Conservation (phyloP, 2,888 invertebrate genomes). For the Steinernema hermaphroditum region DNA sequence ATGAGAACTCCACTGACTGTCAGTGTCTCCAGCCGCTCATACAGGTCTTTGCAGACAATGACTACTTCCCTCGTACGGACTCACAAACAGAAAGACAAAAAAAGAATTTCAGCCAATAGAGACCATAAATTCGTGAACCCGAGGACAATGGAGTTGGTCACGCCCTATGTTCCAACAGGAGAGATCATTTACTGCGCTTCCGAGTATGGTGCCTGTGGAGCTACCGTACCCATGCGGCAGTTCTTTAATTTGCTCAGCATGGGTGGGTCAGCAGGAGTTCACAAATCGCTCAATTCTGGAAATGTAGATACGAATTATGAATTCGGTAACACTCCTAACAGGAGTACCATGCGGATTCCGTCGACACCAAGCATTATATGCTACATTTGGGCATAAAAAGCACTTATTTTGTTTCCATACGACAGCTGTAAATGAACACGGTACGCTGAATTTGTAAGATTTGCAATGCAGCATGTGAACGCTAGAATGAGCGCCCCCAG, state of each 20-base stretch:
- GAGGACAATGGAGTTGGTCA: background rate
- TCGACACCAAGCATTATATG: slow-evolving; percentile 32
- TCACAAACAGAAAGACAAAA: background rate
- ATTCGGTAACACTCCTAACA: background rate
- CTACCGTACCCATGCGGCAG: slow-evolving; percentile 49
- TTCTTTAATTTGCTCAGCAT: slow-evolving; percentile 47
- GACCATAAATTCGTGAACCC: slow-evolving; percentile 47
- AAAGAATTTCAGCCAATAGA: slow-evolving; percentile 41
- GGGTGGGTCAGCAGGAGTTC: background rate
- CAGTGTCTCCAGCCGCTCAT: slow-evolving; percentile 44
- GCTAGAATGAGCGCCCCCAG: too few species aligned
- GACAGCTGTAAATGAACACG: too few species aligned
- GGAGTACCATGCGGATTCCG: background rate
- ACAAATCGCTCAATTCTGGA: background rate
- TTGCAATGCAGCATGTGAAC: too few species aligned
- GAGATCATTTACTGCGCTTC: slow-evolving; percentile 49
- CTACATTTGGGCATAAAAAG: slow-evolving; percentile 34
- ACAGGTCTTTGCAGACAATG: slow-evolving; percentile 46
- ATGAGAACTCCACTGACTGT: slow-evolving; percentile 43
- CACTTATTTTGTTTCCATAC: too few species aligned
- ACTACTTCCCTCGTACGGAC: background rate
- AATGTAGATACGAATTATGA: background rate
- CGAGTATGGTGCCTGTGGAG: slow-evolving; percentile 49
- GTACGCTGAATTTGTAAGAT: too few species aligned
- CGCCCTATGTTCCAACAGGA: slow-evolving; percentile 42